Conservation (phyloP, 1,140 invertebrate genomes). For the Caenorhabditis latens region DNA sequence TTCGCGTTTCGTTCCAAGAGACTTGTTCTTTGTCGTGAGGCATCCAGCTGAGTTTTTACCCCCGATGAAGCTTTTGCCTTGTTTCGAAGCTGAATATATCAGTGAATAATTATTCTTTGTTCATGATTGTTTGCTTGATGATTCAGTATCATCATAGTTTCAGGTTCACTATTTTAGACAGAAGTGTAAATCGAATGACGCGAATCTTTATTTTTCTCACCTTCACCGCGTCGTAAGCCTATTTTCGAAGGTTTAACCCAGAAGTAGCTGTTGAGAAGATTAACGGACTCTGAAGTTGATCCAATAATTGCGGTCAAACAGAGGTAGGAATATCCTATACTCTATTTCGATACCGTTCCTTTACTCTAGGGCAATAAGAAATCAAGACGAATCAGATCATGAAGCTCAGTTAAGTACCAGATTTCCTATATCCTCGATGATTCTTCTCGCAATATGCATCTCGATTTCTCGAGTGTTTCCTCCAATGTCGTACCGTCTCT, state of each 20-base stretch:
- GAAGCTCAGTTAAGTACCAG: not conserved
- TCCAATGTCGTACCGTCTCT: not conserved
- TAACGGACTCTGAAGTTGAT: not conserved
- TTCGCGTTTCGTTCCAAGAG: slow-evolving; percentile 27
- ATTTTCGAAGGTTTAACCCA: not conserved
- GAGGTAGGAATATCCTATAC: not conserved
- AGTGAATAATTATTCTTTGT: slow-evolving; percentile 11
- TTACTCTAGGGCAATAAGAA: not conserved
- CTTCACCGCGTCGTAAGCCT: not conserved
- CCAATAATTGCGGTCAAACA: not conserved
- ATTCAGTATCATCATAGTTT: slow-evolving; percentile 8
- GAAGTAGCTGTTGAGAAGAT: not conserved
- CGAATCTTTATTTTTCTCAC: not conserved
- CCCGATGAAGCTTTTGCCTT: not conserved
- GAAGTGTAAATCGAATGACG: slow-evolving; percentile 8
- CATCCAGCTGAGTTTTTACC: slow-evolving; percentile 46
- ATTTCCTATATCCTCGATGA: slow-evolving; percentile 34
- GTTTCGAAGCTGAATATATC: not conserved
- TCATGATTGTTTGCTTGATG: not conserved
- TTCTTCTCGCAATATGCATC: slow-evolving; percentile 39
- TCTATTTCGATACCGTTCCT: not conserved
- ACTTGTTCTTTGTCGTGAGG: slow-evolving; percentile 1
- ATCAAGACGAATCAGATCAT: slow-evolving; percentile 17
- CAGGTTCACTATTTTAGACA: not conserved
- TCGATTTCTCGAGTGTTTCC: slow-evolving; percentile 48